These are phyloP conservation scores for Poeciliopsis turrubarensis DNA, from an alignment of 2,113 vertebrate genomes.

Conservation along the genomic window DNA sequence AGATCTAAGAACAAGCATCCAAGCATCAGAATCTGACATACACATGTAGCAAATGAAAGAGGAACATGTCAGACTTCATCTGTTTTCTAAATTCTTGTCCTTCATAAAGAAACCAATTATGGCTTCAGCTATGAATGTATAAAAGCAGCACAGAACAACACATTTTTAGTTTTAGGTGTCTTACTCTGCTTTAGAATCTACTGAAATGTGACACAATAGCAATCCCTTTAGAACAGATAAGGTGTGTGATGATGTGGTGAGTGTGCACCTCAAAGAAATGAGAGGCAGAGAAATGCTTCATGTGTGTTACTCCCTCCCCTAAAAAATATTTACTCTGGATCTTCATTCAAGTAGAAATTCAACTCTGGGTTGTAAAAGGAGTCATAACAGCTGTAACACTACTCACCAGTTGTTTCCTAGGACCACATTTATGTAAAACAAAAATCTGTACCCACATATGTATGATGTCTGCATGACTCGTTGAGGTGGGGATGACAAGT, in stretches of 20 bases:
- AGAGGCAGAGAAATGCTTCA: not conserved
- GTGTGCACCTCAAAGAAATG: not conserved
- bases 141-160: not conserved
- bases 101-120: not conserved
- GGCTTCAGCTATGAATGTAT: not conserved
- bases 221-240: slow-evolving; percentile 59
- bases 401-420: slow-evolving; percentile 10
- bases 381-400: not conserved
- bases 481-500: slow-evolving; percentile 30
- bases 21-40: too few species aligned
- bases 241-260: not conserved
- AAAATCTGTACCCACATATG: slow-evolving; percentile 49
- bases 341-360: not conserved
- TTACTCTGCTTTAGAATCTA: not conserved
- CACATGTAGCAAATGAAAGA: too few species aligned
- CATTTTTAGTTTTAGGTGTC: not conserved
- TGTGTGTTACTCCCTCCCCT: not conserved
- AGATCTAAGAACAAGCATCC: too few species aligned
- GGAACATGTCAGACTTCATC: not conserved
- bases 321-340: not conserved
- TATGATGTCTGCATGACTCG: not conserved
- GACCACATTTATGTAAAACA: slow-evolving; percentile 57
- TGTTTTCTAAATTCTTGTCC: not conserved
- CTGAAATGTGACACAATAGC: slow-evolving; percentile 69
- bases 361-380: not conserved